These are phyloP conservation scores for Phaethornis superciliosus DNA, from an alignment of 2,113 vertebrate species.

Conservation along the genomic window DNA sequence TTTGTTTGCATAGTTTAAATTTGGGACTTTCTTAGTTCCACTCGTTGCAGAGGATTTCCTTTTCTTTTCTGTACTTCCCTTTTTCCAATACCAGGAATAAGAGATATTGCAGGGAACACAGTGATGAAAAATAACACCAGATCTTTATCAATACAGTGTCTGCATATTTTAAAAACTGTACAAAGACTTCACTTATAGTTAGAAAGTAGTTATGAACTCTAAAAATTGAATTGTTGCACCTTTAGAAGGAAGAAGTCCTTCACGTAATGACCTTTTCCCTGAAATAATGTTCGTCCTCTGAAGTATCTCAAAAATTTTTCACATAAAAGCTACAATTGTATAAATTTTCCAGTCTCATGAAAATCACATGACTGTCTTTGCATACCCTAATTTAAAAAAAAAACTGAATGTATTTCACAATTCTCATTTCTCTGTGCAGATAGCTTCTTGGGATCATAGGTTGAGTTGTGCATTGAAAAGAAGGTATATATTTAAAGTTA, in stretches of 20 bases:
- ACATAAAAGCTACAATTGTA: neutral
- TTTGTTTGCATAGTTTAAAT: neutral
- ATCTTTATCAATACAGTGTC: neutral
- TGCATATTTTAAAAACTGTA: neutral
- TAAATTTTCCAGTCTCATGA: neutral
- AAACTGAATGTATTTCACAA: neutral
- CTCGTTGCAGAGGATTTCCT: neutral
- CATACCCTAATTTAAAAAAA: neutral
- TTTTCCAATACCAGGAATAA: neutral
- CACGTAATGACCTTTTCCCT: accelerated
- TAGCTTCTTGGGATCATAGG: neutral
- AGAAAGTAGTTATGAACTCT: neutral
- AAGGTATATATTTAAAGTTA: neutral
- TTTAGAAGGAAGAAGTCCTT: neutral
- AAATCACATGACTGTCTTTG: neutral
- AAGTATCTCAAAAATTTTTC: neutral
- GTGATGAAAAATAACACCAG: neutral
- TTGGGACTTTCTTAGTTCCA: neutral
- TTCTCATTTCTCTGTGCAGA: neutral
- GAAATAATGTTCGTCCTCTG: neutral
- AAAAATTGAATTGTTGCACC: neutral
- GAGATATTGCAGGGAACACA: neutral
- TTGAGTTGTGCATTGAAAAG: neutral
- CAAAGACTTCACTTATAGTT: neutral
- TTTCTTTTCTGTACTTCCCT: neutral